Evolutionary conservation across 1,140 invertebrate species (phyloP).

Genomic region (Heliconius congener): DNA sequence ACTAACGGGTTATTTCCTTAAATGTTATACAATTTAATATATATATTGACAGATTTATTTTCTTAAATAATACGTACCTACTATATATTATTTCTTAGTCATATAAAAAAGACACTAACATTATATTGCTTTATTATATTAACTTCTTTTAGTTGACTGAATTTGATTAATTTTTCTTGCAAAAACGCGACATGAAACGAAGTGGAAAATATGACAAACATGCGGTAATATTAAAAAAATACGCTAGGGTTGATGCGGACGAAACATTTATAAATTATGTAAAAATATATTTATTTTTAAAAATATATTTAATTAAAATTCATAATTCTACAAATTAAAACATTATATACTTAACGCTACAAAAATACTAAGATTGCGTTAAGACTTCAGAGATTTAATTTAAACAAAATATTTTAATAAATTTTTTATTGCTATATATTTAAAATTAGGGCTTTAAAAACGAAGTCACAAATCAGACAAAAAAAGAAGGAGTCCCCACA

Average conservation of each 20-base stretch:
- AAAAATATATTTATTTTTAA: neutral
- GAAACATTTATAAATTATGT: neutral
- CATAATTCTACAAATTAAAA: no score
- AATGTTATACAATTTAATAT: no score
- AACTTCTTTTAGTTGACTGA: neutral
- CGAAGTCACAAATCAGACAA: neutral
- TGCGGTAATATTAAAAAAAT: neutral
- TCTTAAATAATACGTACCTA: no score
- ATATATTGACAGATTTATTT: no score
- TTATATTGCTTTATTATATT: neutral
- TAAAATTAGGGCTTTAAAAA: no score
- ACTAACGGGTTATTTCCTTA: no score
- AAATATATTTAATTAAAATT: neutral
- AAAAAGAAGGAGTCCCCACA: neutral
- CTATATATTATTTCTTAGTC: no score
- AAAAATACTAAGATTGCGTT: no score
- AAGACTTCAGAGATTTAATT: no score
- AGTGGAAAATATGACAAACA: constrained; percentile 27
- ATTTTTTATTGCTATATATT: no score
- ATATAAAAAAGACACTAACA: neutral
- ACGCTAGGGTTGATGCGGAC: neutral
- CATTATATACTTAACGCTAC: no score
- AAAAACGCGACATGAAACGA: neutral
- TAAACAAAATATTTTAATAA: no score
- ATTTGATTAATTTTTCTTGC: neutral